A percentile compares a stretch with the other conserved stretches of the same genome.
Conservation (phyloP, 2,888 invertebrate genomes). For the Zaprionus obscuricornis region DNA sequence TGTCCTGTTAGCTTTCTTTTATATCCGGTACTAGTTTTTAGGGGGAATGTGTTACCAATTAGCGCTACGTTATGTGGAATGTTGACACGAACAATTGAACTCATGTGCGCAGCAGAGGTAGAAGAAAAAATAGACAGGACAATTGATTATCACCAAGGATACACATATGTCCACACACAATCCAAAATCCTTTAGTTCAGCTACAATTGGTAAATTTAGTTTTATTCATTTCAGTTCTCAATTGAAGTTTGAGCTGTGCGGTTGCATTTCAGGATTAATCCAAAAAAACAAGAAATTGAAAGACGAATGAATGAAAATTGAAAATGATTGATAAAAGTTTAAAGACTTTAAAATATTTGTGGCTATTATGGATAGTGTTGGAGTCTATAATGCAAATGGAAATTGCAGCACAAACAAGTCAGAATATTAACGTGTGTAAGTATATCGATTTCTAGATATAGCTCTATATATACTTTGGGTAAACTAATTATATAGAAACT, state of each 20-base stretch:
- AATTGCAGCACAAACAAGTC: constrained; percentile 86
- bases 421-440: constrained; percentile 90
- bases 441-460: constrained; percentile 10
- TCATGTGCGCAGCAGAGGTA: constrained; percentile 28
- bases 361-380: constrained; percentile 37
- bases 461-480: constrained; percentile 10
- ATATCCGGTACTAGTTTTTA: not conserved
- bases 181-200: constrained; percentile 14
- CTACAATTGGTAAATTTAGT: too few species aligned
- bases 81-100: constrained; percentile 37
- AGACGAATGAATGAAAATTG: not conserved
- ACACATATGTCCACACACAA: constrained; percentile 66
- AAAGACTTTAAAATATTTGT: constrained; percentile 40
- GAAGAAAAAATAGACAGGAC: too few species aligned
- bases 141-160: constrained; percentile 78
- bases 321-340: constrained; percentile 32
- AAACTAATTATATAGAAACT: constrained; percentile 74
- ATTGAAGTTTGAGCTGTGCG: constrained; percentile 46
- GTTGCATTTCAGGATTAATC: too few species aligned
- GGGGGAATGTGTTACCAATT: constrained; percentile 52
- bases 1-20: not conserved
- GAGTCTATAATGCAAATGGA: constrained; percentile 21
- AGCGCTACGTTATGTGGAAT: constrained; percentile 34
- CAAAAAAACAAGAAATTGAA: too few species aligned
- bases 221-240: constrained; percentile 44